Conservation (phyloP, 2,888 invertebrate genomes). For the Kuschelorhynchus macadamiae region DNA sequence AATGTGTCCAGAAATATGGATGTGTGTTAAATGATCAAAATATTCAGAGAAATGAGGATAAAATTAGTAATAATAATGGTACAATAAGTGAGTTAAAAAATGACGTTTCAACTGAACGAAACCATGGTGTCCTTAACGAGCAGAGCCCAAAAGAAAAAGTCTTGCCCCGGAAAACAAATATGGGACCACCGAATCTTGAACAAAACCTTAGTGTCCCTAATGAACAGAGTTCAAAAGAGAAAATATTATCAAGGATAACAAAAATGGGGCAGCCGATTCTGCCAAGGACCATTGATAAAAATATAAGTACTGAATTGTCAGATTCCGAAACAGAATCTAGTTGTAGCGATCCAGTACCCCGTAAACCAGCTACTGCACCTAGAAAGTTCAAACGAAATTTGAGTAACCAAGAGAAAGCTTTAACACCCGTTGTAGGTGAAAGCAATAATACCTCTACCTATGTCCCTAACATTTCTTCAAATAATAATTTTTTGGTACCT, state of each 20-base stretch:
- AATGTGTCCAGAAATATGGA: conserved; percentile 52
- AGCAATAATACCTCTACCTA: conserved; percentile 5
- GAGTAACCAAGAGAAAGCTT: conserved; percentile 19
- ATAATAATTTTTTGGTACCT: conserved; percentile 34
- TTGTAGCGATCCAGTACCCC: conserved; percentile 32
- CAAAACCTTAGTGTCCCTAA: no score
- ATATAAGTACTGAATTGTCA: conserved; percentile 52
- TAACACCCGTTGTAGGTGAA: conserved; percentile 10
- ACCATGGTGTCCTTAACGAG: neutral
- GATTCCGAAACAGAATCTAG: conserved; percentile 56
- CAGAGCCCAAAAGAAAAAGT: conserved; percentile 67
- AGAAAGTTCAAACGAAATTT: conserved; percentile 47
- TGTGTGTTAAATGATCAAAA: conserved; percentile 42
- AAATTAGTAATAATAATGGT: neutral
- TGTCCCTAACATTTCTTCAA: conserved; percentile 8
- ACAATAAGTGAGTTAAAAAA: no score
- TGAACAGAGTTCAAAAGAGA: conserved; percentile 63
- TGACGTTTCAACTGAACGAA: neutral
- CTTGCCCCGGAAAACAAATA: conserved; percentile 73
- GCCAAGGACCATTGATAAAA: conserved; percentile 60
- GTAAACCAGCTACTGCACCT: conserved; percentile 40
- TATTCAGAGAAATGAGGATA: neutral
- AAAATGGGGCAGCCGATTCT: conserved; percentile 73
- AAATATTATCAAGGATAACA: conserved; percentile 72
- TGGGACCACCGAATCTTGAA: conserved; percentile 72